phyloP scores from a whole-genome alignment of 2,888 invertebrate genomes.

The Papilio elwesi region DNA sequence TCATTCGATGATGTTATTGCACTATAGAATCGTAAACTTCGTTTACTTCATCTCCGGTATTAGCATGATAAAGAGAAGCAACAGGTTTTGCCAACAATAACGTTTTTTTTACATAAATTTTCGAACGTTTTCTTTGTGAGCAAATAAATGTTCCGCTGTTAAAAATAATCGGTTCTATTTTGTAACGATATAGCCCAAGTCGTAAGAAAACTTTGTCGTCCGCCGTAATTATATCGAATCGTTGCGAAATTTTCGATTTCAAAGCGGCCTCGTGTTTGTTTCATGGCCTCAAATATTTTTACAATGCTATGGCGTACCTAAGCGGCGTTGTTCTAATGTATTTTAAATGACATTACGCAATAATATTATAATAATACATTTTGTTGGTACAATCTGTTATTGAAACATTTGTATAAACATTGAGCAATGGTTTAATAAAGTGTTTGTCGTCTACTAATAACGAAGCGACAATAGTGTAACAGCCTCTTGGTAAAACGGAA shows the following conservation, averaged over 20 bases:
- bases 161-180: constrained; percentile 30
- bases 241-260: constrained; percentile 44
- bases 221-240: constrained; percentile 30
- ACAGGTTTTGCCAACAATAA: constrained; percentile 28
- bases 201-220: constrained; percentile 24
- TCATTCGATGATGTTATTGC: constrained; percentile 15
- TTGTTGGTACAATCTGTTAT: constrained; percentile 33
- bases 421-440: neutral
- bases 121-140: constrained; percentile 10
- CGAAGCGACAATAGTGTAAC: neutral
- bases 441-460: neutral
- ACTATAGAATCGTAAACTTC: constrained; percentile 8
- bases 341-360: constrained; percentile 53
- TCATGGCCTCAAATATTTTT: constrained; percentile 53
- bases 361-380: constrained; percentile 46
- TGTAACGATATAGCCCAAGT: constrained; percentile 14
- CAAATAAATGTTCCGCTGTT: constrained; percentile 27
- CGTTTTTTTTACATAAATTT: constrained; percentile 29
- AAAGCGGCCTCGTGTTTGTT: constrained; percentile 59
- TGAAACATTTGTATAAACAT: neutral
- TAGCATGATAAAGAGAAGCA: constrained; percentile 19
- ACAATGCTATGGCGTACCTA: constrained; percentile 42
- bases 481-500: neutral
- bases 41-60: constrained; percentile 20
- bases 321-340: constrained; percentile 48